phyloP scores from a whole-genome alignment of 2,797 vertebrate genomes.

The Lepus oiostolus region DNA sequence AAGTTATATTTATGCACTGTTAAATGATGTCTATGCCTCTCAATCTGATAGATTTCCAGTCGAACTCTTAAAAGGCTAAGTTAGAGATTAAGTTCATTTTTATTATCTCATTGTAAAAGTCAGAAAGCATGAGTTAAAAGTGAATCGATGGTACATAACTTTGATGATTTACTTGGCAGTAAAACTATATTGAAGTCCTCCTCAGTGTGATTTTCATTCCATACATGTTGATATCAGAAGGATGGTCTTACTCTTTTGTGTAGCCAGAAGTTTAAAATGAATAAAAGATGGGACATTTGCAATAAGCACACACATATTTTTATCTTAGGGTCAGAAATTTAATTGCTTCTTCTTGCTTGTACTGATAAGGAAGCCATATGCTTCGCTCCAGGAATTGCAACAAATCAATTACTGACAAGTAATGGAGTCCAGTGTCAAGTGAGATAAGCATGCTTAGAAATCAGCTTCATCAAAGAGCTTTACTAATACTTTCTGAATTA shows the following conservation, averaged over 20 bases:
- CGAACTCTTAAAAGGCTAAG: conserved; percentile 53
- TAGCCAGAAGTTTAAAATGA: conserved; percentile 23
- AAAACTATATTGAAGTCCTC: neutral
- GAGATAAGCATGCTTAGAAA: conserved; percentile 57
- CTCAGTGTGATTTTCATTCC: neutral
- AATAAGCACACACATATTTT: conserved; percentile 21
- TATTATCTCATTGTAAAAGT: conserved; percentile 63
- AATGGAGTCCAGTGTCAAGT: conserved; percentile 2
- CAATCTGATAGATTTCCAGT: neutral
- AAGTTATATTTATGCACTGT: conserved; percentile 28
- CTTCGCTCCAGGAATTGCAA: conserved; percentile 26
- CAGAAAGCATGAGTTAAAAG: conserved; percentile 67
- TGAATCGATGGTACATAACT: conserved; percentile 38
- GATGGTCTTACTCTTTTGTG: neutral
- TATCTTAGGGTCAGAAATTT: conserved; percentile 70
- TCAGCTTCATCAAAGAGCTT: neutral
- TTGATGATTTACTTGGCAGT: conserved; percentile 20
- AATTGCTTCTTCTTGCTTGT: conserved; percentile 58
- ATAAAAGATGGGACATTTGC: conserved; percentile 38
- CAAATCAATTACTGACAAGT: conserved; percentile 68
- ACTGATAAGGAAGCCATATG: conserved; percentile 57
- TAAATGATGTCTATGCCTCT: neutral
- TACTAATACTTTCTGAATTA: neutral
- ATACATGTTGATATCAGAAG: neutral
- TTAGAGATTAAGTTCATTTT: conserved; percentile 60